Conservation (phyloP, 2,113 vertebrate species). For the Oncorhynchus kisutch region DNA sequence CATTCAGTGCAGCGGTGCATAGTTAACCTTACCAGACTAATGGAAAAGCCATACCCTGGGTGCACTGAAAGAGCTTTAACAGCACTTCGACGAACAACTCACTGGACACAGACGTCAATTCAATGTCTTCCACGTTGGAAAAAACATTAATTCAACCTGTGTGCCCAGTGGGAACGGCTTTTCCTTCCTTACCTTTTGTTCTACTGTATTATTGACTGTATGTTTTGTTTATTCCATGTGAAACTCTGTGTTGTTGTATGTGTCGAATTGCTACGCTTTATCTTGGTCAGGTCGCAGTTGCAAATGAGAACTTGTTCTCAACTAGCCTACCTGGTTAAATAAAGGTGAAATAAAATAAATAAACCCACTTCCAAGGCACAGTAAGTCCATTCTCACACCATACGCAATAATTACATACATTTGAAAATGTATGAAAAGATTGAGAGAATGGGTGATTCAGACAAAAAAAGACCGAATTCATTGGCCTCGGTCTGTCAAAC, state of each 20-base stretch:
- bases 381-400: constrained; percentile 21
- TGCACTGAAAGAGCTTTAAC: background rate
- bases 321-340: too few species aligned
- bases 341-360: too few species aligned
- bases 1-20: background rate
- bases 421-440: constrained; percentile 47
- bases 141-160: too few species aligned
- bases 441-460: constrained; percentile 41
- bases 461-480: constrained; percentile 54
- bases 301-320: too few species aligned
- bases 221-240: too few species aligned
- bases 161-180: background rate
- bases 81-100: background rate
- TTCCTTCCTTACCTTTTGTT: background rate
- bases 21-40: background rate
- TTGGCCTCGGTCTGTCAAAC: constrained; percentile 60
- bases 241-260: too few species aligned
- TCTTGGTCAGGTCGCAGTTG: too few species aligned
- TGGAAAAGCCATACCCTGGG: background rate
- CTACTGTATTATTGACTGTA: too few species aligned
- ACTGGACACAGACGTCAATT: too few species aligned
- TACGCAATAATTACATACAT: constrained; percentile 55
- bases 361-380: constrained; percentile 6
- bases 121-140: too few species aligned
- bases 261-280: too few species aligned